These are phyloP conservation scores for Rhipidura dahli DNA, from an alignment of 2,113 vertebrate genomes.

Conservation along the genomic window DNA sequence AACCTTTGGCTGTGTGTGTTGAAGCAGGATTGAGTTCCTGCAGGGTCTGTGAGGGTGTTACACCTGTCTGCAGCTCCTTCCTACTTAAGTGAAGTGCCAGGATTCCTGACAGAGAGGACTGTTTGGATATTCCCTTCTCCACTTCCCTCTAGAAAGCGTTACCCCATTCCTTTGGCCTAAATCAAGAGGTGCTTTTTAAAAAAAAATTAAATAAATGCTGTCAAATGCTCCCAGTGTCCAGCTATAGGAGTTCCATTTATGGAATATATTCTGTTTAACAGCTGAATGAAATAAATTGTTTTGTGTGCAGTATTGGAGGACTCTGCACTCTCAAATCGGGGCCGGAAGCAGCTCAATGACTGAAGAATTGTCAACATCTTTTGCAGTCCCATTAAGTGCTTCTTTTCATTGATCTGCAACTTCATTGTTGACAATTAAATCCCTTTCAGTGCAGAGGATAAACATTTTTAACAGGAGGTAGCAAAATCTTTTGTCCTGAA, in stretches of 20 bases:
- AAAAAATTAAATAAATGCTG: not conserved
- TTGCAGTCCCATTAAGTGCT: conserved; percentile 17
- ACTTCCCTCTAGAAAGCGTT: not conserved
- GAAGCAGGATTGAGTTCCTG: not conserved
- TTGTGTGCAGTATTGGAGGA: not conserved
- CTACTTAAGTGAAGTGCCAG: not conserved
- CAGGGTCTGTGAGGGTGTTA: not conserved
- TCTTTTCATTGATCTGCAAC: conserved; percentile 43
- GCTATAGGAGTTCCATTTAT: not conserved
- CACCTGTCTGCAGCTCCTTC: not conserved
- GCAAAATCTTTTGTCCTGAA: conserved; percentile 39
- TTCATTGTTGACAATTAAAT: conserved; percentile 47
- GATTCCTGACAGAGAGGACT: not conserved
- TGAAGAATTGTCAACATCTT: conserved; percentile 34
- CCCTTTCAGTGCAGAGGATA: not conserved
- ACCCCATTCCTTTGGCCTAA: not conserved
- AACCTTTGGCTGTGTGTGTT: not conserved
- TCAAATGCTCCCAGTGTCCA: not conserved
- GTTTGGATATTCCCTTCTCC: not conserved
- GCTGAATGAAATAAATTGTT: not conserved
- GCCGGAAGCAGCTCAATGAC: conserved; percentile 35
- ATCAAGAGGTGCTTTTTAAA: not conserved
- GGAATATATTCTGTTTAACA: not conserved
- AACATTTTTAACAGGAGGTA: conserved; percentile 40
- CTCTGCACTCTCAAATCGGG: not conserved